Base-by-base conservation (phyloP, 2,888 invertebrate genomes). In the Pogonocherus hispidulus region DNA sequence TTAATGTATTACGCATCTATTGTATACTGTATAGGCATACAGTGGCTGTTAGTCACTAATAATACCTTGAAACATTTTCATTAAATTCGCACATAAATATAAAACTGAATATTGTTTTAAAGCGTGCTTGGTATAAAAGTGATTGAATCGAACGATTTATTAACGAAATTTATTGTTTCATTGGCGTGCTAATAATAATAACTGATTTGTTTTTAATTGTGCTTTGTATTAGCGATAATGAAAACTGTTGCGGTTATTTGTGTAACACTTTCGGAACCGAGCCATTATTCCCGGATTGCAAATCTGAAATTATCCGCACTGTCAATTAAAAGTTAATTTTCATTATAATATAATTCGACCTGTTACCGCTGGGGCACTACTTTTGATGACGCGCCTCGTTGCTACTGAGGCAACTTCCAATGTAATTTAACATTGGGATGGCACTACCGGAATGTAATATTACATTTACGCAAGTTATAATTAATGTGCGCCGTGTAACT, bases 391-490 rank as follows among this genome's bases (percentile, higher is more conserved):
- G 76, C 74, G 75, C 76, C 27, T 27, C 27, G 27, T 27, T 8
- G 77, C 78, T 76, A 76, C 78, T 75, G 79, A 77, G 74, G 75
- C 80, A 81, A 81, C 80, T 81, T 81, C 78, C 79, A 79, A 82
- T 81, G 81, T 81, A 82, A 83, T 83, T 83, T 81, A 82, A 81
- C 82, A 82, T 81, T 82, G 76, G 80, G 81, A 82, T 82, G 79
- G 79, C 81, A 81, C 79, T 77, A 78, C 76, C 79, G 80, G 81
- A 81, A 81, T 80, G 82, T 81, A 81, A 83, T 82, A 82, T 83
- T 82, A 82, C 81, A 82, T 82, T 80, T 80, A 81, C 81, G 79
- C 80, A 82, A 83, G 81, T 83, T 83, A 82, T 83, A 83, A 83
- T 83, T 83, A 83, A 83, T 81, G 79, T 79, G 79, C 80, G 75